Base-by-base conservation (phyloP, 2,888 invertebrate genomes). In the Eulithis testata region DNA sequence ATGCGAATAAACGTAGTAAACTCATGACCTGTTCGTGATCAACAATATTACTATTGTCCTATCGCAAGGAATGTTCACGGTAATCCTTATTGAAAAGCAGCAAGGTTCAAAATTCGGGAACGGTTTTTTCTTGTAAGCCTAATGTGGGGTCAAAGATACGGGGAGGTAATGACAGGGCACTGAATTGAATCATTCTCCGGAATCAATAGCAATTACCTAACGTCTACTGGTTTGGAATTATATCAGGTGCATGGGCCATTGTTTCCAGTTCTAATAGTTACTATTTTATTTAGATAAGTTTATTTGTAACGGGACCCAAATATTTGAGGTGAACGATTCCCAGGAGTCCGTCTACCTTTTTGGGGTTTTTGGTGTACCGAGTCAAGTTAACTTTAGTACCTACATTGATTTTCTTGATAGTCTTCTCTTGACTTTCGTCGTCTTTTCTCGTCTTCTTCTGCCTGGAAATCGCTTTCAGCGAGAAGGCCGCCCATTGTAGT, bases 131-230 rank as follows among this genome's bases (percentile, higher is more conserved):
- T 51, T 45, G 37, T 49, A 9, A 27, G 21, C 36, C 68, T 70
- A 82, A 88, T 84, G 79, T 73, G 75, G 75, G 89, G 89, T 91
- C 91, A 91, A 86, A 88, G 87, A 88, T 87, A 88, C 88, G 87
- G 87, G 21, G 66, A 74, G 72, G 79, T 91, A 91, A 91, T 91
- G 82, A 91, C 85, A 90, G 87, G 83, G 82, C 81, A 76, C 72
- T 75, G 78, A 79, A 85, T 80, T 79, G 81, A 77, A 77, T 79
- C 78, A 76, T 76, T 76, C 77, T 79, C 67, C 76, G 78, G 82
- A 86, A 86, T 82, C 88, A 82, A 88, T 80, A 82, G 73, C 82
- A 76, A 84, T 84, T 79, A 77, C 76, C 59, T 63, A 62, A 44
- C 63, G 63, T 66, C 65, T 66, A 69, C 73, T 71, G 69, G 76